Evolutionary conservation across 2,113 vertebrate species (phyloP).

Genomic region (Oncorhynchus keta): DNA sequence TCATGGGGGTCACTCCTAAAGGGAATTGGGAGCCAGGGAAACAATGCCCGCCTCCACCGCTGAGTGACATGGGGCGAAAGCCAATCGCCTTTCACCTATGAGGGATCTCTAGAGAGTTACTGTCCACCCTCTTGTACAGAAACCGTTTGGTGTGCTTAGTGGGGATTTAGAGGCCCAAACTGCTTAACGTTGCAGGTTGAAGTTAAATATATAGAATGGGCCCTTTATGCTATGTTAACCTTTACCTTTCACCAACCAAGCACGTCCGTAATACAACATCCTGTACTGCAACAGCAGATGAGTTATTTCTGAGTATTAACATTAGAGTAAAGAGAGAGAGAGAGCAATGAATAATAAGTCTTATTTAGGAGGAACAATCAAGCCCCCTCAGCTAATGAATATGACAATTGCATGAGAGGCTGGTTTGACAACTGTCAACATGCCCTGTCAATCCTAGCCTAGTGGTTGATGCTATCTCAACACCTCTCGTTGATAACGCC

Average conservation of each 20-base stretch:
- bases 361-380: background rate
- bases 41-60: constrained; percentile 20
- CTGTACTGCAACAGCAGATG: too few species aligned
- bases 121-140: background rate
- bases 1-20: constrained; percentile 57
- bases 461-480: constrained; percentile 25
- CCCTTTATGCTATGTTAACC: too few species aligned
- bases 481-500: constrained; percentile 45
- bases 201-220: too few species aligned
- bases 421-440: background rate
- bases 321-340: background rate
- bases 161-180: too few species aligned
- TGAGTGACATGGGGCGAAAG: constrained; percentile 50
- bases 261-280: too few species aligned
- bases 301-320: too few species aligned
- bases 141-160: too few species aligned
- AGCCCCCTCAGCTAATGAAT: background rate
- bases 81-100: constrained; percentile 44
- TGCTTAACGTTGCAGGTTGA: too few species aligned
- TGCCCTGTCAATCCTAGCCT: constrained; percentile 10
- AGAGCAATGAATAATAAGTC: background rate
- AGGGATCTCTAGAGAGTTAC: constrained; percentile 20
- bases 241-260: too few species aligned
- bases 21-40: constrained; percentile 46
- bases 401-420: background rate